Evolutionary conservation across 1,140 invertebrate genomes (phyloP), one percentile per base, ranked within the genome.

Genomic region (Heliconius melpomene): DNA sequence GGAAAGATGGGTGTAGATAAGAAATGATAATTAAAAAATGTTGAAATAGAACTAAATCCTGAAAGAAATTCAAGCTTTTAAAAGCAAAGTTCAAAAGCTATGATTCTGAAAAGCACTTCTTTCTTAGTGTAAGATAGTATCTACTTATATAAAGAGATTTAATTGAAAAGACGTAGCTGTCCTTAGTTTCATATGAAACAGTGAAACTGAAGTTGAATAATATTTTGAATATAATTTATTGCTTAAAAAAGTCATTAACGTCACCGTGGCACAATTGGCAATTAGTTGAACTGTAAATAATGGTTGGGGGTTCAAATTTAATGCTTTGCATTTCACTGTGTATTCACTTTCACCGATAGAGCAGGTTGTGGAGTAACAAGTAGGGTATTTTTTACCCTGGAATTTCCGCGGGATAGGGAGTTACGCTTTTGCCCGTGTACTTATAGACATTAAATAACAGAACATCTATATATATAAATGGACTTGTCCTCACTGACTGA

Each of bases 111-210:
- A 29, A 66, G 60, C 60, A 66, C 60, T 66, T 66, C 60, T 66
- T 26, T 29, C 26, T 66, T 5, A 13, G 60, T 66, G 60, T 66
- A 66, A 66, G 60, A 66, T 66, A 66, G 60, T 66, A 29, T 66
- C 60, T 66, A 66, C 60, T 66, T 66, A 29, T 29, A 66, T 66
- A 66, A 66, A 66, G 54, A 60, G 60, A 66, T 66, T 29, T 66
- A 66, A 66, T 66, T 66, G 60, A 29, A 66, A 66, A 66, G 60
- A 66, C 60, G 60, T 66, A 13, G 60, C 60, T 66, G 26, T 66
- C 9, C 2, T 60, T 66, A 29, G 11, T 13, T 29, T 29, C 16
- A 11, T 66, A 66, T 66, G n/a, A 11, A 26, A 66, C 60, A 66
- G 23, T 26, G 23, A 66, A 66, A 66, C 9, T 16, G 1, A 66